Conservation (phyloP, 2,797 vertebrate genomes). For the Melanotaenia trifasciata region DNA sequence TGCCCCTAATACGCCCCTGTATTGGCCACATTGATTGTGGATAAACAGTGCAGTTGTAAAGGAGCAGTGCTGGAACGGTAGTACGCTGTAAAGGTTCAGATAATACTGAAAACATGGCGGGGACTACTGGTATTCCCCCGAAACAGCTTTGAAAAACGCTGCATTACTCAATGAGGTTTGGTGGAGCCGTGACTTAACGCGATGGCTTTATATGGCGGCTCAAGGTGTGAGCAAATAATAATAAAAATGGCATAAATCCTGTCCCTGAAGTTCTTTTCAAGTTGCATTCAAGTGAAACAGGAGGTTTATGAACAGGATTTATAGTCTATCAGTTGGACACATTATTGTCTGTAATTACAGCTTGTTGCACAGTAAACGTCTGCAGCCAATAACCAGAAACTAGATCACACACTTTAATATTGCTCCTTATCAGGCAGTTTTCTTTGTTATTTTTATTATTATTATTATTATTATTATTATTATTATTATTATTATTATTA, state of each 20-base stretch:
- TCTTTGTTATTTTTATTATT: too few relatives aligned
- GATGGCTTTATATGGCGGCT: too few relatives aligned
- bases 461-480: too few relatives aligned
- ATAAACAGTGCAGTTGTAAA: slow-evolving; percentile 84
- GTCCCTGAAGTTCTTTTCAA: not conserved
- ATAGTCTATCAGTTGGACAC: slow-evolving; percentile 38
- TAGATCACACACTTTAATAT: not conserved
- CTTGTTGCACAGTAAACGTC: slow-evolving; percentile 42
- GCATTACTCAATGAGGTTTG: not conserved
- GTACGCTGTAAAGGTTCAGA: slow-evolving; percentile 73
- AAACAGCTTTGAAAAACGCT: too few relatives aligned
- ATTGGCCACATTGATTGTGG: slow-evolving; percentile 80
- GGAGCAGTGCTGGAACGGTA: slow-evolving; percentile 66
- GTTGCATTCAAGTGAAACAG: not conserved
- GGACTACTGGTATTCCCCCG: slow-evolving; percentile 71
- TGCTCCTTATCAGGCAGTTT: too few relatives aligned
- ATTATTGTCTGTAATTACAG: slow-evolving; percentile 44
- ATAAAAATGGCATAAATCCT: too few relatives aligned
- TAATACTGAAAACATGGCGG: slow-evolving; percentile 56
- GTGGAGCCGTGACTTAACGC: too few relatives aligned
- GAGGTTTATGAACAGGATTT: slow-evolving; percentile 42
- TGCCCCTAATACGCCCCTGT: slow-evolving; percentile 79
- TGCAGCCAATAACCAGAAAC: slow-evolving; percentile 35
- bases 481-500: too few relatives aligned
- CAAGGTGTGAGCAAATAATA: too few relatives aligned